phyloP scores from a whole-genome alignment of 2,888 invertebrate genomes.

The Mimachlamys varia region DNA sequence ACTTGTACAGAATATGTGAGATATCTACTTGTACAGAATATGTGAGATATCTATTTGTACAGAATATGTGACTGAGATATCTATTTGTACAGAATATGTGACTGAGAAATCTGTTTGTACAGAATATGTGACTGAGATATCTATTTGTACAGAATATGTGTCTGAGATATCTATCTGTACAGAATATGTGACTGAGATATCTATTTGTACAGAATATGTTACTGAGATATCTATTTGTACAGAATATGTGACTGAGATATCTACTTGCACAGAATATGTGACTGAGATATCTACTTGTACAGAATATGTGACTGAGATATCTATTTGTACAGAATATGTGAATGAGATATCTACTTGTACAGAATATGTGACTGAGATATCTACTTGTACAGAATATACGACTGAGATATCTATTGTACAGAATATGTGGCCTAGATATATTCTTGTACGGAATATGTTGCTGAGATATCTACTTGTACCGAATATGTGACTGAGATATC shows the following conservation, averaged over 20 bases:
- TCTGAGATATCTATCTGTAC: no score
- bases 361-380: no score
- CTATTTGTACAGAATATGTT: neutral
- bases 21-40: no score
- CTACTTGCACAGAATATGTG: neutral
- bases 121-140: neutral
- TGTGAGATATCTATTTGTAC: no score
- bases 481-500: neutral
- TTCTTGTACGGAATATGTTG: neutral
- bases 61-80: no score
- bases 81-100: no score
- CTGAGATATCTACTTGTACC: neutral
- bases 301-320: no score
- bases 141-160: neutral
- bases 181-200: neutral
- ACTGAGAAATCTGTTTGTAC: neutral
- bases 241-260: neutral
- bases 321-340: no score
- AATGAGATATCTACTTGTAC: no score
- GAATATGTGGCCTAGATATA: neutral
- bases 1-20: no score
- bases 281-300: neutral
- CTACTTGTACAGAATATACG: no score
- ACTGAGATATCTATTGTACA: no score
- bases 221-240: neutral